These are phyloP conservation scores for Stegostoma tigrinum DNA, from an alignment of 2,113 vertebrate species.

Conservation along the genomic window DNA sequence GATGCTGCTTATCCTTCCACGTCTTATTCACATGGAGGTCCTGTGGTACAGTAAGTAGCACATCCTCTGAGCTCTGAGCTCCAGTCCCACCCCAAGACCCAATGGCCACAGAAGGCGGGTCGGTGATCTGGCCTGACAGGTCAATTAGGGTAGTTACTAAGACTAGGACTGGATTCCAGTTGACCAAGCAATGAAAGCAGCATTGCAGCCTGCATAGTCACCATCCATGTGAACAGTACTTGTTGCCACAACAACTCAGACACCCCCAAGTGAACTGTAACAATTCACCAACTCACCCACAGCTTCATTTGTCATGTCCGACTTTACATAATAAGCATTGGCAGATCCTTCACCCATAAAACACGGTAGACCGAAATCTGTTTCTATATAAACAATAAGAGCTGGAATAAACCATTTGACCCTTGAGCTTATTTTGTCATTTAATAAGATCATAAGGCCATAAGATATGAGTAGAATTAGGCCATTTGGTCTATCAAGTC, in stretches of 20 bases:
- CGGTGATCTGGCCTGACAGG: too few species aligned
- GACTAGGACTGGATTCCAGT: background rate
- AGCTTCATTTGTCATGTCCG: background rate
- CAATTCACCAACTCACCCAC: too few species aligned
- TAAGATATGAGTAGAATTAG: too few species aligned
- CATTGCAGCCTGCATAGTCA: background rate
- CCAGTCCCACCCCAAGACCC: background rate
- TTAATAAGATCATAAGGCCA: background rate
- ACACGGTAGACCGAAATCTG: background rate
- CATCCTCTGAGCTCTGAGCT: too few species aligned
- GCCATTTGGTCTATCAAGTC: too few species aligned
- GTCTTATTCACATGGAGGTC: background rate
- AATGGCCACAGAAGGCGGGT: background rate
- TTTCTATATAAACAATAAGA: background rate
- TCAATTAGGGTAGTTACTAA: background rate
- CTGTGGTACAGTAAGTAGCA: too few species aligned
- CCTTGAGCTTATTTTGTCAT: background rate
- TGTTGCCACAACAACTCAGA: too few species aligned
- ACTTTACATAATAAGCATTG: background rate
- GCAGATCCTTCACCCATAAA: background rate
- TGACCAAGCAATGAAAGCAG: background rate
- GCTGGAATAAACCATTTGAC: background rate
- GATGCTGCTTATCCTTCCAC: background rate
- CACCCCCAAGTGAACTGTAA: too few species aligned
- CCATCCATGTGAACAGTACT: background rate